Evolutionary conservation across 1,140 invertebrate genomes (phyloP).

Genomic region (Globodera rostochiensis): DNA sequence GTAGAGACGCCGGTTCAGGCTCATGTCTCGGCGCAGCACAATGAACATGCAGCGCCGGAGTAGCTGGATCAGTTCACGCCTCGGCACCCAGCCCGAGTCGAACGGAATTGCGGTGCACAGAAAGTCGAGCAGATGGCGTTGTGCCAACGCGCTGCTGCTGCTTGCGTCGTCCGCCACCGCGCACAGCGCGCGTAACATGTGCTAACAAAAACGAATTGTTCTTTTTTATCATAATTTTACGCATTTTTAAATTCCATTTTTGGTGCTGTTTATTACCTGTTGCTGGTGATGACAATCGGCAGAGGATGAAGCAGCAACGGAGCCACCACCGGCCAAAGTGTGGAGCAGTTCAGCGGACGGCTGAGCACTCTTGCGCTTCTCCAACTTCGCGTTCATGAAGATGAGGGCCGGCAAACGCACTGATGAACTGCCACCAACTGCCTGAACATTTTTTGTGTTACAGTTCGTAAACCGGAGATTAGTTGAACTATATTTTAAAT

Average conservation of each 20-base stretch:
- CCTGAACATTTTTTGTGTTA: slow-evolving; percentile 60
- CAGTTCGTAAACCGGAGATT: background rate
- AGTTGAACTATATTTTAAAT: slow-evolving; percentile 12
- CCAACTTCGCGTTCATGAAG: slow-evolving; percentile 81
- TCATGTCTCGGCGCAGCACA: slow-evolving; percentile 85
- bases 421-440: slow-evolving; percentile 78
- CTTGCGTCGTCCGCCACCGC: slow-evolving; percentile 74
- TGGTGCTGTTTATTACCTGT: background rate
- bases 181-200: slow-evolving; percentile 73
- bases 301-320: slow-evolving; percentile 2
- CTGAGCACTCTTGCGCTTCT: slow-evolving; percentile 72
- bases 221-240: background rate
- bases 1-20: slow-evolving; percentile 76
- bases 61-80: slow-evolving; percentile 77
- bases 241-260: background rate
- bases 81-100: slow-evolving; percentile 77
- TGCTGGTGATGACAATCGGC: background rate
- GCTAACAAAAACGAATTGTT: slow-evolving; percentile 69
- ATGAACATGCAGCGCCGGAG: slow-evolving; percentile 80
- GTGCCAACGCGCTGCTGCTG: slow-evolving; percentile 77
- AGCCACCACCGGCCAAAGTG: slow-evolving; percentile 75
- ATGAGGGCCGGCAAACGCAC: slow-evolving; percentile 83
- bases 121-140: slow-evolving; percentile 83
- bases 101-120: slow-evolving; percentile 82
- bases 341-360: slow-evolving; percentile 82